A percentile compares a stretch with the other conserved stretches of the same genome.
Conservation (phyloP, 2,888 invertebrate genomes). For the Sinodicranocentrus sp. region DNA sequence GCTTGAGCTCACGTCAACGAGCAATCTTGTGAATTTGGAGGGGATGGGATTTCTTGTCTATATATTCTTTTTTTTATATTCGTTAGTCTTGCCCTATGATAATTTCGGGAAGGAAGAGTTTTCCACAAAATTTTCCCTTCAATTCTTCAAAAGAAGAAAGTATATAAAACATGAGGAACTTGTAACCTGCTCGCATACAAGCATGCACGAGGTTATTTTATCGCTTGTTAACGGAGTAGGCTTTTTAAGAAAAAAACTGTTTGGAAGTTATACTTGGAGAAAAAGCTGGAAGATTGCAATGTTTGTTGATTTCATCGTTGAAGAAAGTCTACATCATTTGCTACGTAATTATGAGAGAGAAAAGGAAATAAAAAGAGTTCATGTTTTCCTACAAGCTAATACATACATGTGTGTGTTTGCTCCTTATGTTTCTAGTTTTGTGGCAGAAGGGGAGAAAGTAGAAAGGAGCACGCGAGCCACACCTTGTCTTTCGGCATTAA, state of each 20-base stretch:
- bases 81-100: not conserved
- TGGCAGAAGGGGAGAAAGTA: not conserved
- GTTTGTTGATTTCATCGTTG: slow-evolving; percentile 26
- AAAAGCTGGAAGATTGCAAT: not conserved
- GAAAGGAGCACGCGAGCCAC: slow-evolving; percentile 51
- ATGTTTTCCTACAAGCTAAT: no score
- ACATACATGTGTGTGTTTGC: no score
- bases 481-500: slow-evolving; percentile 68
- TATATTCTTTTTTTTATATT: not conserved
- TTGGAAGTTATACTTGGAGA: not conserved
- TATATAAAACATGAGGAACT: not conserved
- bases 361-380: not conserved
- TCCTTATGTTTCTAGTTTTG: not conserved
- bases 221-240: not conserved
- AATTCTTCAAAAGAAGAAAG: not conserved
- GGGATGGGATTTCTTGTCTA: not conserved
- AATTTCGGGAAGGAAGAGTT: not conserved
- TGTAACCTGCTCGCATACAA: not conserved
- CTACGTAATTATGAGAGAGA: slow-evolving; percentile 16
- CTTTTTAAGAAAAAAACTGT: not conserved
- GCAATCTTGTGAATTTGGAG: no score
- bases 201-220: not conserved
- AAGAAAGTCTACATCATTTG: slow-evolving; percentile 2
- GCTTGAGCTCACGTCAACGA: no score
- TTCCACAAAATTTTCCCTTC: not conserved